A percentile compares a stretch with the other conserved stretches of the same genome.
phyloP scores from a whole-genome alignment of 2,113 vertebrate genomes.

The Manacus vitellinus region DNA sequence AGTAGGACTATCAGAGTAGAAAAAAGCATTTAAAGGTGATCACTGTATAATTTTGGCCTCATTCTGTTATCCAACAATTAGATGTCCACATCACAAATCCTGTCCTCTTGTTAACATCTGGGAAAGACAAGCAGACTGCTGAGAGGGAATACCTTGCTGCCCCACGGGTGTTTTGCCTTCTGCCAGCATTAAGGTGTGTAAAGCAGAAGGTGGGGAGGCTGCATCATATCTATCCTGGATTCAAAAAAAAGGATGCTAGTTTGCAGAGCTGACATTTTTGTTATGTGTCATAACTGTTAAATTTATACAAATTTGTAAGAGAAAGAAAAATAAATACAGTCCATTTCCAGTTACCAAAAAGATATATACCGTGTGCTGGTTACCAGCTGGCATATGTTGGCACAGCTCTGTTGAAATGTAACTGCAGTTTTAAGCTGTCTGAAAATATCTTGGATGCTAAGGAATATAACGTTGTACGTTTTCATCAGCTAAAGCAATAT shows the following conservation, averaged over 20 bases:
- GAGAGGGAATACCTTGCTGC: neutral
- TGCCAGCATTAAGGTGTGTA: neutral
- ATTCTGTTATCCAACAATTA: neutral
- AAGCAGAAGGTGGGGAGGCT: neutral
- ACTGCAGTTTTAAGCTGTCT: constrained; percentile 19
- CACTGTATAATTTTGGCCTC: neutral
- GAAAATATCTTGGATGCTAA: constrained; percentile 22
- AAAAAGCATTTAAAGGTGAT: neutral
- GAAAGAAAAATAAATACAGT: neutral
- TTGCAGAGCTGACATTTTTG: neutral
- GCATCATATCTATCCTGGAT: neutral
- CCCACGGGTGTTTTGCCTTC: neutral
- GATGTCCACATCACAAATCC: neutral
- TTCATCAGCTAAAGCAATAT: constrained; percentile 38
- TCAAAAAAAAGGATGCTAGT: neutral
- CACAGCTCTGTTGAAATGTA: constrained; percentile 6
- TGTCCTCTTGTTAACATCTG: neutral
- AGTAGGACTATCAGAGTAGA: neutral
- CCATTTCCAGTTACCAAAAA: constrained; percentile 15
- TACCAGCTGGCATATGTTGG: constrained; percentile 28
- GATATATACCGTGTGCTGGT: neutral
- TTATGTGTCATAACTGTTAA: neutral
- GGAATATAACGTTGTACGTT: neutral
- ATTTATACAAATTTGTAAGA: neutral
- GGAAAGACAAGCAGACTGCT: neutral